A percentile compares a stretch with the other conserved stretches of the same genome.
Evolutionary conservation across 2,888 invertebrate species (phyloP).

Genomic region (Pseudococcus longispinus): DNA sequence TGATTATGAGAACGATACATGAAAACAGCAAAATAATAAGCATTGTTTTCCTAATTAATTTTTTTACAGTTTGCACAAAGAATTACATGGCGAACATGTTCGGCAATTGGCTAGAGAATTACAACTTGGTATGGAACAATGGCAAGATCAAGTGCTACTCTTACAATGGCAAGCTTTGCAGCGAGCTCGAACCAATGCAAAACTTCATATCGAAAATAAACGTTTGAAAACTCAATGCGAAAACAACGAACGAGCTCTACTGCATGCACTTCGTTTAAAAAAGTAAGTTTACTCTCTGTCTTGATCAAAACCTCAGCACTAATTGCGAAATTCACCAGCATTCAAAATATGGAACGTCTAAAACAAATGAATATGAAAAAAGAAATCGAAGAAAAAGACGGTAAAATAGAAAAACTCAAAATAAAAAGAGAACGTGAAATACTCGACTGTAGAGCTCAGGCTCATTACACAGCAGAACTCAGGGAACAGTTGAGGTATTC

Average conservation of each 20-base stretch:
- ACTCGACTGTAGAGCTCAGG: slow-evolving; percentile 60
- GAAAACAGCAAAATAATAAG: background rate
- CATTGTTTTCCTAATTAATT: background rate
- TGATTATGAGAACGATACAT: slow-evolving; percentile 32
- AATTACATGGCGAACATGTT: slow-evolving; percentile 61
- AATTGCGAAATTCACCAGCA: slow-evolving; percentile 58
- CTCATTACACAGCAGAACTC: slow-evolving; percentile 61
- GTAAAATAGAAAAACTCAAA: slow-evolving; percentile 61
- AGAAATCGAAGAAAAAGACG: slow-evolving; percentile 61
- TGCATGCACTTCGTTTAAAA: slow-evolving; percentile 61
- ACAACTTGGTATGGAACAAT: slow-evolving; percentile 62
- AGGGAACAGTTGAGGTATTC: slow-evolving; percentile 61
- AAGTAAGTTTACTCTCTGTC: slow-evolving; percentile 59
- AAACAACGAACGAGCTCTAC: slow-evolving; percentile 60
- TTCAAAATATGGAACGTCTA: slow-evolving; percentile 61
- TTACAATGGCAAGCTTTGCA: slow-evolving; percentile 62
- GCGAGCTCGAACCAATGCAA: slow-evolving; percentile 62
- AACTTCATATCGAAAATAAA: slow-evolving; percentile 61
- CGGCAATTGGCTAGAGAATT: slow-evolving; percentile 62
- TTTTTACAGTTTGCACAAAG: slow-evolving; percentile 60
- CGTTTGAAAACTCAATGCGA: slow-evolving; percentile 60
- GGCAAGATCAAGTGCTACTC: slow-evolving; percentile 63
- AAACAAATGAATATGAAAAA: slow-evolving; percentile 60
- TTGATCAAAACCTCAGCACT: background rate
- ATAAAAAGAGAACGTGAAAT: slow-evolving; percentile 61